A percentile compares a stretch with the other conserved stretches of the same genome.
Conservation (phyloP, 2,113 vertebrate species). For the Ochotona princeps region DNA sequence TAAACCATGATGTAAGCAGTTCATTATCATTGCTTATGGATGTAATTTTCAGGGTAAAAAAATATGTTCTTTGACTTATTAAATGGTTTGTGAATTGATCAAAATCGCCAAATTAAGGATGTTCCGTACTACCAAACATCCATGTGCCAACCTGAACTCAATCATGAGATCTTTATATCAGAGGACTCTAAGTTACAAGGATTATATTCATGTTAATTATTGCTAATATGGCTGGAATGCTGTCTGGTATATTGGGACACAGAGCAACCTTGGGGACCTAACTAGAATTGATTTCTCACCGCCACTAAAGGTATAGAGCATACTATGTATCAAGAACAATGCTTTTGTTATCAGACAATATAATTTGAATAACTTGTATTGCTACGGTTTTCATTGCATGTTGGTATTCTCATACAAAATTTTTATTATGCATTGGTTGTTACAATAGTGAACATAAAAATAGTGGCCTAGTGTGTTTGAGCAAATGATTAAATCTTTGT, state of each 20-base stretch:
- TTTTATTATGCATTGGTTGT: background rate
- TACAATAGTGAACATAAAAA: background rate
- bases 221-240: constrained; percentile 59
- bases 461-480: background rate
- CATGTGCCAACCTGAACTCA: constrained; percentile 62
- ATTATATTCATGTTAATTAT: constrained; percentile 77
- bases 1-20: background rate
- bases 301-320: constrained; percentile 49
- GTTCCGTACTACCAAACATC: constrained; percentile 52
- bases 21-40: constrained; percentile 24
- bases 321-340: background rate
- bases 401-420: background rate
- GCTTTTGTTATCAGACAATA: background rate
- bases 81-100: background rate
- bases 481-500: background rate
- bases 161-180: constrained; percentile 43
- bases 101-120: constrained; percentile 60
- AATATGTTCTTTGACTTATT: background rate
- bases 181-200: constrained; percentile 61
- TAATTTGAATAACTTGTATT: background rate
- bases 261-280: constrained; percentile 17
- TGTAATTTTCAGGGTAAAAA: constrained; percentile 9
- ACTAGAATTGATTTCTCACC: constrained; percentile 59
- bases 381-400: background rate
- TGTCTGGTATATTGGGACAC: background rate